Percentiles rank a stretch among this genome's conserved stretches.
Evolutionary conservation across 2,888 invertebrate genomes (phyloP).

Genomic region (Pandemis corylana): DNA sequence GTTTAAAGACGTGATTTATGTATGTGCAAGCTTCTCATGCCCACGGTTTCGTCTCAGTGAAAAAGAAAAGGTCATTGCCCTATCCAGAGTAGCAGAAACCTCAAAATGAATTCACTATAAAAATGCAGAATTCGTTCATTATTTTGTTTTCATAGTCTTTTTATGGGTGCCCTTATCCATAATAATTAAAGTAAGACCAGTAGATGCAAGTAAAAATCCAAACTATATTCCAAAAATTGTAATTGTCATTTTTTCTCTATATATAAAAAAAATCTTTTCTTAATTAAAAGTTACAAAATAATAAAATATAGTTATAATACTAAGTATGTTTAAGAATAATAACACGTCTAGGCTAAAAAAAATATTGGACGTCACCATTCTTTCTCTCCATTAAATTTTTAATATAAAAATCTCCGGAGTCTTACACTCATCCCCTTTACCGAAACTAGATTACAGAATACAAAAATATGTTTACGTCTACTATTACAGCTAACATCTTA

Average conservation of each 20-base stretch:
- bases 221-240: conserved; percentile 59
- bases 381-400: conserved; percentile 78
- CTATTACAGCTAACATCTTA: conserved; percentile 63
- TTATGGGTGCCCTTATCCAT: too few relatives aligned
- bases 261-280: conserved; percentile 79
- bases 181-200: neutral
- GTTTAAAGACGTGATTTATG: too few relatives aligned
- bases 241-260: conserved; percentile 73
- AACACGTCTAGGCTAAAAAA: conserved; percentile 61
- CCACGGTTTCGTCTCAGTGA: too few relatives aligned
- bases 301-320: conserved; percentile 81
- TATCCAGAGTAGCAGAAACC: too few relatives aligned
- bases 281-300: conserved; percentile 77
- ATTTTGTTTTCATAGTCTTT: too few relatives aligned
- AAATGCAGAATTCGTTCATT: too few relatives aligned
- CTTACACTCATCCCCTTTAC: conserved; percentile 57
- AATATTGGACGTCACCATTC: conserved; percentile 77
- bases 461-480: conserved; percentile 58
- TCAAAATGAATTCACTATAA: too few relatives aligned
- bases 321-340: conserved; percentile 61
- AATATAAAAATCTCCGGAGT: conserved; percentile 82
- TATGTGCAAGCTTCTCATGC: too few relatives aligned
- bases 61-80: too few relatives aligned
- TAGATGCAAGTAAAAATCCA: conserved; percentile 9
- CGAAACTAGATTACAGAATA: conserved; percentile 62